Base-by-base conservation (phyloP, 2,888 invertebrate genomes). In the Schrankia costaestrigalis region DNA sequence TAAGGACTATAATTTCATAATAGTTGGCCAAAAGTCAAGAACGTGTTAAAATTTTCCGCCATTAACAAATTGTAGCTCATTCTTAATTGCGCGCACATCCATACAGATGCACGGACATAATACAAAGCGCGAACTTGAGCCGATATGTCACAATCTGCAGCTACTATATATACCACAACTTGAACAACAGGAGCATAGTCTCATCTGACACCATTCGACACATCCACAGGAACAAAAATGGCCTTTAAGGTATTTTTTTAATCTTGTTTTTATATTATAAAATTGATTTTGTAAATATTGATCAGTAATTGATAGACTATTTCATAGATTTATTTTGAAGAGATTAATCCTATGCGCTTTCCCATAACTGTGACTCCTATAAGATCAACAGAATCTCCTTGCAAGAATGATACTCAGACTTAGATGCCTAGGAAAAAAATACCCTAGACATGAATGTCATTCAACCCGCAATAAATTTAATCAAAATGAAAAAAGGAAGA, bases 1-100 rank as follows among this genome's bases (percentile, higher is more conserved):
- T 8, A 12, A 25, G 32, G 29, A 40, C 26, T 39, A 41, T 35
- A 41, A 60, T 64, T 79, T 78, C 75, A 71, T 70, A 77, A 81
- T 52, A 71, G 46, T 81, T 80, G 84, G 82, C 77, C 50, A 58
- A 78, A 79, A 76, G 69, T 83, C 82, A 83, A 84, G 77, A 73
- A 71, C 74, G 60, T 63, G 63, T 67, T 63, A 63, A 63, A 72
- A 76, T 80, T 83, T 79, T 80, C 82, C 81, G 69, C 77, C 79
- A 74, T 79, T 83, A 76, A 79, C 82, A 77, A 81, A 84, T 66
- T 78, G 67, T 68, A 63, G 57, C 82, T 85, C 84, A 85, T 85
- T 85, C 78, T 57, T 71, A 79, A 84, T 85, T 83, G 71, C 84
- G 63, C 63, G 72, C 85, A 83, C 85, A 84, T 82, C 66, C 75